Evolutionary conservation across 2,888 invertebrate species (phyloP), one percentile per base, ranked within the genome.

Genomic region (Axea sp.): DNA sequence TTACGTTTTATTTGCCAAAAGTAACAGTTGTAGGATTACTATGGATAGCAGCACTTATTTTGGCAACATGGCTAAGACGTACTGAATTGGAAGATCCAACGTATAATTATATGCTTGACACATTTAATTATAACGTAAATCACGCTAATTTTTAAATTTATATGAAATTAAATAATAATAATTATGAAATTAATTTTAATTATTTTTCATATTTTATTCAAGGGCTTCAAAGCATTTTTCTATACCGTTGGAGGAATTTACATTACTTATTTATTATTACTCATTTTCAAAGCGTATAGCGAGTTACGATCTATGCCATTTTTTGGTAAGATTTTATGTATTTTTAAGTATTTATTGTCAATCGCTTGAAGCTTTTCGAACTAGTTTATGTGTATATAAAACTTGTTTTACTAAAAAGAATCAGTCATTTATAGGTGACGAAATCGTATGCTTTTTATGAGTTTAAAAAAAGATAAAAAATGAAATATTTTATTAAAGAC

Each of bases 261-360:
- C 88, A 90, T 97, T 78, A 89, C 96, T 33, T 98, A 97, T 89
- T 90, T 98, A 80, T 86, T 93, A 14, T 91, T 95, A 81, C 89
- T 98, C 75, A 92, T 98, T 78, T 88, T 98, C 67, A 92, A 94
- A 84, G 96, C 98, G 12, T 98, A 97, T 88, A 96, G 95, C 74
- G 98, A 99, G 88, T 90, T 99, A 49, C 91, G 97, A 82, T 95
- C 96, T 28, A 98, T 99, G 98, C 98, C 98, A 73, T 98, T 95
- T 89, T 98, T 99, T 89, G 98, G 98, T 98, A 90, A 92, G 67
- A n/a, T n/a, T n/a, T n/a, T n/a, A n/a, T n/a, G n/a, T n/a, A n/a
- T n/a, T n/a, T n/a, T n/a, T n/a, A n/a, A n/a, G n/a, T n/a, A n/a
- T n/a, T n/a, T n/a, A n/a, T n/a, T n/a, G n/a, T n/a, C n/a, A n/a